Evolutionary conservation across 2,888 invertebrate species (phyloP).

Genomic region (Arge pagana): DNA sequence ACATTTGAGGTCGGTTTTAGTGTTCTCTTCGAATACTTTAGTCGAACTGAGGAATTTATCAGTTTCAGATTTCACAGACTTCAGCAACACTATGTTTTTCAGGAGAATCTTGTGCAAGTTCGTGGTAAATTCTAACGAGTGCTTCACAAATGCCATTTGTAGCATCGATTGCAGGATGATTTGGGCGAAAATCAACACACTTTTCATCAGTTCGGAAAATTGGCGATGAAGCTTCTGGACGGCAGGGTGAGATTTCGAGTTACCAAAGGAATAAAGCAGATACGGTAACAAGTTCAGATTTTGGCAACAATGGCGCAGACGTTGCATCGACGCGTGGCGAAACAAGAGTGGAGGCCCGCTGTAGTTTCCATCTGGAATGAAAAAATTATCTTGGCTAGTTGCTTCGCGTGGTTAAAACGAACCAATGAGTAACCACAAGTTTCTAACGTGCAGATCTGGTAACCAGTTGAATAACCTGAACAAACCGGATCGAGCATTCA

Average conservation of each 20-base stretch:
- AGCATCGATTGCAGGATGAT: slow-evolving; percentile 36
- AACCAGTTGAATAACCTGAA: too few relatives aligned
- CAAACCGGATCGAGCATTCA: too few relatives aligned
- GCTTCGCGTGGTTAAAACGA: background rate
- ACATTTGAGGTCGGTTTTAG: slow-evolving; percentile 16
- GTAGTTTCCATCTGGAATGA: slow-evolving; percentile 45
- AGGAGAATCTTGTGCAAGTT: slow-evolving; percentile 7
- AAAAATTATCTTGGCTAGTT: background rate
- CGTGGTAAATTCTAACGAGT: background rate
- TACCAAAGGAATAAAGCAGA: slow-evolving; percentile 51
- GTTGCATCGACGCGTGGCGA: slow-evolving; percentile 50
- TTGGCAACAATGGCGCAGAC: slow-evolving; percentile 55
- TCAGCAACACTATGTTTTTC: slow-evolving; percentile 3
- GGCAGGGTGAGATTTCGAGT: slow-evolving; percentile 48
- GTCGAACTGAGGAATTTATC: background rate
- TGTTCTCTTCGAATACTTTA: background rate
- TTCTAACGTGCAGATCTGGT: too few relatives aligned
- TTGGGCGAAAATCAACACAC: slow-evolving; percentile 39
- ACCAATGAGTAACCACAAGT: background rate
- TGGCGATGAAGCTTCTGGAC: slow-evolving; percentile 46
- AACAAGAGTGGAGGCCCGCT: slow-evolving; percentile 49
- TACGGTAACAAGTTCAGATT: slow-evolving; percentile 54
- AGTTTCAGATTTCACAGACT: slow-evolving; percentile 4
- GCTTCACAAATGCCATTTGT: slow-evolving; percentile 10
- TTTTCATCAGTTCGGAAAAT: slow-evolving; percentile 39